Conservation (phyloP, 2,113 vertebrate species). For the Cynocephalus volans region DNA sequence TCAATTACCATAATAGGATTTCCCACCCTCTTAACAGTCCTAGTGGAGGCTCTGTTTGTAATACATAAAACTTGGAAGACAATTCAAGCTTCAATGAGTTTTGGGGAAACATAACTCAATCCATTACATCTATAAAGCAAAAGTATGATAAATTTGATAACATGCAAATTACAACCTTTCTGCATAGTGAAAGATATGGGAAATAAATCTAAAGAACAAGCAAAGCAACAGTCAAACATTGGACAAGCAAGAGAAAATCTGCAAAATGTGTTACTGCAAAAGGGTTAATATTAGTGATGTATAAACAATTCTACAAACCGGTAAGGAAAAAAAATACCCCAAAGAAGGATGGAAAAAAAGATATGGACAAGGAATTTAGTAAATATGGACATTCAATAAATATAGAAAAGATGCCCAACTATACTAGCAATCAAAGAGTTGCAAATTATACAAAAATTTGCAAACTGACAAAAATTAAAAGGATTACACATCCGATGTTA, state of each 20-base stretch:
- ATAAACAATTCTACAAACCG: not conserved
- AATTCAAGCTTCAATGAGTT: no score
- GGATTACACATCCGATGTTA: not conserved
- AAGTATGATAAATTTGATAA: conserved; percentile 55
- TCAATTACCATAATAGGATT: no score
- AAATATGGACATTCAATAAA: not conserved
- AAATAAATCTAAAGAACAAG: no score
- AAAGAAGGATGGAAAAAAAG: not conserved
- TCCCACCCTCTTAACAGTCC: no score
- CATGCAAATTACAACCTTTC: conserved; percentile 70
- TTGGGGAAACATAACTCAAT: no score
- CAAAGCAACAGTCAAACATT: not conserved
- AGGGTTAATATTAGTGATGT: not conserved
- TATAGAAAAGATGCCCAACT: not conserved
- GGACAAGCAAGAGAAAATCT: not conserved
- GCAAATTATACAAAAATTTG: not conserved
- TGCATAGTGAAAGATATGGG: not conserved
- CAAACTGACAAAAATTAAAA: conserved; percentile 34
- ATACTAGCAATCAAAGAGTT: not conserved
- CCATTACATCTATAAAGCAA: conserved; percentile 37
- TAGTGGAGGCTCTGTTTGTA: no score
- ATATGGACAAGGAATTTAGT: not conserved
- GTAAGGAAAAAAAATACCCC: not conserved
- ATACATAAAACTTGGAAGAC: no score
- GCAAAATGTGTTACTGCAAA: not conserved